Percentiles rank a stretch among this genome's conserved stretches.
Conservation (phyloP, 2,888 invertebrate species). For the Hemistola chrysoprasaria region DNA sequence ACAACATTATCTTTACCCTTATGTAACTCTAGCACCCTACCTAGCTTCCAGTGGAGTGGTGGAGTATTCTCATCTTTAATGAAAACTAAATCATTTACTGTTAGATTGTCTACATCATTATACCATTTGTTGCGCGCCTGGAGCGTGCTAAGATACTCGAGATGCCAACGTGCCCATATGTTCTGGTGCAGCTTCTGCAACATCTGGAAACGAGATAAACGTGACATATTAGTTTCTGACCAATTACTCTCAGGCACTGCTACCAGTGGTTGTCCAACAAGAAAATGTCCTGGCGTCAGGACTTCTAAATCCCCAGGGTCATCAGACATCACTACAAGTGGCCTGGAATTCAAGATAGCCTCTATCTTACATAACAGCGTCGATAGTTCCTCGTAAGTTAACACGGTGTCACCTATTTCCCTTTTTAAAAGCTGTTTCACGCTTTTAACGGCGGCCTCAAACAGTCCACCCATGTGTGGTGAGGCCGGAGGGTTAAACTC, state of each 20-base stretch:
- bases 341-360: slow-evolving; percentile 3
- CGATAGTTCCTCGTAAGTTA: slow-evolving; percentile 5
- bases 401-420: background rate
- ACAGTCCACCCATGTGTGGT: slow-evolving; percentile 1
- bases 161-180: slow-evolving; percentile 1
- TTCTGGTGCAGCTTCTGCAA: slow-evolving; percentile 4
- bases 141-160: background rate
- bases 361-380: slow-evolving; percentile 3
- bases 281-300: slow-evolving; percentile 4
- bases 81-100: slow-evolving; percentile 1
- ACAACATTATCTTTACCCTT: too few relatives aligned
- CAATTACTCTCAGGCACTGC: slow-evolving; percentile 2
- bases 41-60: slow-evolving; percentile 1
- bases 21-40: too few relatives aligned
- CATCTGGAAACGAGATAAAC: slow-evolving; percentile 4
- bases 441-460: slow-evolving; percentile 2
- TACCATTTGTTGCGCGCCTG: slow-evolving; percentile 4
- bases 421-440: background rate
- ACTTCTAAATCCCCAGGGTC: slow-evolving; percentile 1
- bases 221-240: background rate
- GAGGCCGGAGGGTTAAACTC: slow-evolving; percentile 1
- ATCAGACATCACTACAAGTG: background rate
- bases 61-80: slow-evolving; percentile 4
- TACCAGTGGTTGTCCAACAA: slow-evolving; percentile 5
- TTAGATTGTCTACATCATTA: background rate